Base-by-base conservation (phyloP, 2,888 invertebrate genomes). In the Lacanobia oleracea region DNA sequence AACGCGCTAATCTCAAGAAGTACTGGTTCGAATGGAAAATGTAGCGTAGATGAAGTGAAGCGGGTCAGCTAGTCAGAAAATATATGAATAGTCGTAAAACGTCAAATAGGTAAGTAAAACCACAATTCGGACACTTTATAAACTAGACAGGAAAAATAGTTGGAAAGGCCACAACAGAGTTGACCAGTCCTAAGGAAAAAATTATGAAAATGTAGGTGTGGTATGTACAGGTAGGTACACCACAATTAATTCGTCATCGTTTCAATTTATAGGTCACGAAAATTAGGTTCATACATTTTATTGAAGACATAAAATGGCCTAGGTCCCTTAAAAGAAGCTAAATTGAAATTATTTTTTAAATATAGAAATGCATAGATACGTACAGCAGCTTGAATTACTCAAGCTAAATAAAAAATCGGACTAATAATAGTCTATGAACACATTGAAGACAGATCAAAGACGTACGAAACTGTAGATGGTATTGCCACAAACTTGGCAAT, bases 401-500 rank as follows among this genome's bases (percentile, higher is more conserved):
- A 43, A 48, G 48, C 18, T 48, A 67, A 14, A 37, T 57, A 59
- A 59, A 40, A 37, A 45, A 61, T 12, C 21, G 1, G 16, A 2
- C 60, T 60, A 23, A 61, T n/a, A 61, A 43, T 61, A 61, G 23
- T 61, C 16, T 48, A 60, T 7, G 0, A 14, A 50, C 61, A 53
- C n/a, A 60, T 27, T 7, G 0, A 14, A 50, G 59, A 53, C n/a
- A 60, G 18, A 67, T 62, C 54, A 74, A 51, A 79, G 61, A 70
- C 54, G 63, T 60, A 63, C 16, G 61, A 70, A 73, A 74, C 53
- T 66, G 48, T 62, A 75, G 53, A 67, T 65, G 75, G n/a, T 9
- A 10, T 59, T 67, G 68, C 60, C 62, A 37, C 16, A 67, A 80
- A 77, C 65, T 89, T 89, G 89, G 87, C 89, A 89, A 75, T 77